Conservation (phyloP, 2,888 invertebrate genomes). For the Himalopsyche japonica region DNA sequence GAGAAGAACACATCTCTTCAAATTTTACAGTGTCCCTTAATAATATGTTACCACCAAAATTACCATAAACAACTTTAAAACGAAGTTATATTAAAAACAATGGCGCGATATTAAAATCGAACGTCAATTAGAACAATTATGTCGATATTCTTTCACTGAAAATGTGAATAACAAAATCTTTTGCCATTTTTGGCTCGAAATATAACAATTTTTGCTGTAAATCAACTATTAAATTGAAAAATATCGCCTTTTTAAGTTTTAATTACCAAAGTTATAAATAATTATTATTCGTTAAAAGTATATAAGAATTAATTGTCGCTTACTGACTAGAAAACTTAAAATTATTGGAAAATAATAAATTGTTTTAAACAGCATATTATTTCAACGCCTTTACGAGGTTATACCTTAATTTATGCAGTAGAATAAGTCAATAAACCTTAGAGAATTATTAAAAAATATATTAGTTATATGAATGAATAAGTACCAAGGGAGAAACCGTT, state of each 20-base stretch:
- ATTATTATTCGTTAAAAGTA: not conserved
- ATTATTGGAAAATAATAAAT: not conserved
- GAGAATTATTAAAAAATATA: too few species aligned
- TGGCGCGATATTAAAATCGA: too few species aligned
- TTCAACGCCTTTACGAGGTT: not conserved
- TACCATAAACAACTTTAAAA: not conserved
- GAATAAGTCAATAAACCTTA: not conserved
- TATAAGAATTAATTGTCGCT: not conserved
- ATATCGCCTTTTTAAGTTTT: not conserved
- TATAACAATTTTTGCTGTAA: not conserved
- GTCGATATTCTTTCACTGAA: not conserved
- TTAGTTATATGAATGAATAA: too few species aligned
- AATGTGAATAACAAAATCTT: not conserved
- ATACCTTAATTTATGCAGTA: not conserved
- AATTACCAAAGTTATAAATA: not conserved
- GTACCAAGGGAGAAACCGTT: not conserved
- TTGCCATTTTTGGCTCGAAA: not conserved
- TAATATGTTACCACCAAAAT: not conserved
- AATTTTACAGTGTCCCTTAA: not conserved
- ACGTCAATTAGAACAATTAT: too few species aligned
- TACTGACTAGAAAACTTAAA: not conserved
- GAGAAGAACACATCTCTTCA: not conserved
- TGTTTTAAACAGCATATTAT: not conserved
- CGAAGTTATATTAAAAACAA: too few species aligned
- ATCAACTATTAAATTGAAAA: not conserved